These are phyloP conservation scores for Sebastes hubbsi DNA, from an alignment of 2,797 vertebrate species.

Conservation along the genomic window DNA sequence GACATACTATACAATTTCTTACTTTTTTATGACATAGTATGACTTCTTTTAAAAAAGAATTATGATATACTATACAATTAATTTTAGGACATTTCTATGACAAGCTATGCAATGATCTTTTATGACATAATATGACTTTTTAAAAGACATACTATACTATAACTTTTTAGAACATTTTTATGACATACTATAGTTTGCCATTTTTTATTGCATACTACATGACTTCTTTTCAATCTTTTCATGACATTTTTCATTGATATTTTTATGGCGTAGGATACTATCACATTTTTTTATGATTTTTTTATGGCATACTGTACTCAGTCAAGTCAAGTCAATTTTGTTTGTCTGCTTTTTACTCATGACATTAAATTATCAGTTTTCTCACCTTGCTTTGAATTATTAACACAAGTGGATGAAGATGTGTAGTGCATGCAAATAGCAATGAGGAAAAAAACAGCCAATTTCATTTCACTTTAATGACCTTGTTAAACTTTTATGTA, in stretches of 20 bases:
- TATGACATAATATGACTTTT: not conserved
- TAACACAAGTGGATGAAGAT: not conserved
- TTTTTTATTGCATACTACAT: too few species aligned
- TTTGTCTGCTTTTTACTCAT: not conserved
- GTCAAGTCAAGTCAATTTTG: too few species aligned
- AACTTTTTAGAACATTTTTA: not conserved
- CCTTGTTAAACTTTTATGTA: conserved; percentile 28
- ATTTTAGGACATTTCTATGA: too few species aligned
- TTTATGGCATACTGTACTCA: too few species aligned
- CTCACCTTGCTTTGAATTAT: not conserved
- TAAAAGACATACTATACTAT: not conserved
- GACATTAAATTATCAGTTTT: not conserved
- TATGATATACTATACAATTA: too few species aligned
- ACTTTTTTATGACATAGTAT: too few species aligned
- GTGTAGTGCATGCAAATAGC: not conserved
- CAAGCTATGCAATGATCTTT: not conserved
- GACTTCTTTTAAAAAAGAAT: too few species aligned
- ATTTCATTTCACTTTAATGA: not conserved
- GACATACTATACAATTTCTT: too few species aligned
- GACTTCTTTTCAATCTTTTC: not conserved
- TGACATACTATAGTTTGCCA: too few species aligned
- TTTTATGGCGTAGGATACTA: too few species aligned
- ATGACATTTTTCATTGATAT: too few species aligned
- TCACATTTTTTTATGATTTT: too few species aligned
- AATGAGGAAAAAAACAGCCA: not conserved